phyloP scores from a whole-genome alignment of 2,113 vertebrate species.

The Elgaria multicarinata region DNA sequence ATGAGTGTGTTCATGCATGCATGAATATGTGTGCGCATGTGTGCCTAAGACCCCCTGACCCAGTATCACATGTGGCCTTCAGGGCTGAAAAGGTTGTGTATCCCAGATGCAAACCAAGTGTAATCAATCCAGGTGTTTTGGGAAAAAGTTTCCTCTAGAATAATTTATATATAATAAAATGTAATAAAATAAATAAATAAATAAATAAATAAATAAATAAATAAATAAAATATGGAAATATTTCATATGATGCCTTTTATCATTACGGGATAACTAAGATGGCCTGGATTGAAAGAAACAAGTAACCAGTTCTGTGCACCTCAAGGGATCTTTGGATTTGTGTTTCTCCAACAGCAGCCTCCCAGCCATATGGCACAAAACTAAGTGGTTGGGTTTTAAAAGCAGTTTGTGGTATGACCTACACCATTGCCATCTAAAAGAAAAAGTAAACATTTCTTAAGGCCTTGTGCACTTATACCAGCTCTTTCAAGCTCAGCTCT shows the following conservation, averaged over 20 bases:
- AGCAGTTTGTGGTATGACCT: neutral
- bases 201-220: too few species aligned
- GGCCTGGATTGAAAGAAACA: neutral
- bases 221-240: too few species aligned
- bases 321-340: neutral
- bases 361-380: neutral
- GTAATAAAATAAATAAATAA: too few species aligned
- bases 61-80: too few species aligned
- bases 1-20: too few species aligned
- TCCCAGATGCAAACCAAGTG: neutral
- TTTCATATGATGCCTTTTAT: neutral
- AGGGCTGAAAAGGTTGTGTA: too few species aligned
- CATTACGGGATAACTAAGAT: neutral
- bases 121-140: slow-evolving; percentile 4
- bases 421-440: neutral
- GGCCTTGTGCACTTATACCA: neutral
- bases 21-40: too few species aligned
- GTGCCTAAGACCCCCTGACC: too few species aligned
- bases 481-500: neutral
- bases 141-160: slow-evolving; percentile 4
- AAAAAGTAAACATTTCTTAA: neutral
- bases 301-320: neutral
- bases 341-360: neutral
- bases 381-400: neutral
- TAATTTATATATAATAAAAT: too few species aligned